These are phyloP conservation scores for Passer domesticus DNA, from an alignment of 2,113 vertebrate species.

Conservation along the genomic window DNA sequence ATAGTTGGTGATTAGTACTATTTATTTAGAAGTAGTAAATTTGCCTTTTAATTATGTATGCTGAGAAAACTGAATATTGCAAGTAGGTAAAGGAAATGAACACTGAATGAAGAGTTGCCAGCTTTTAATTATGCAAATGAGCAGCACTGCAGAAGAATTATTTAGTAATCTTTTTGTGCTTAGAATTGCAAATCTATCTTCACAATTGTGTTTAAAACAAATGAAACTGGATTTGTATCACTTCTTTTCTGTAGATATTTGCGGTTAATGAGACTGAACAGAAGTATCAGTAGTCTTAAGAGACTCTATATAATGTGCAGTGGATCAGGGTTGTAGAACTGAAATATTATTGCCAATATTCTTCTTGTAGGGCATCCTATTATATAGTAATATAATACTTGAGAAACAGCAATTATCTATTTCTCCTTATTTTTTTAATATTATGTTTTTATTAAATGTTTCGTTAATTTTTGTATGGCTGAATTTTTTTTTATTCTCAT, in stretches of 20 bases:
- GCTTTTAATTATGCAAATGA: constrained; percentile 65
- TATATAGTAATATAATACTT: not conserved
- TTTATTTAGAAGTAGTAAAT: constrained; percentile 43
- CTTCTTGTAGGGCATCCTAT: not conserved
- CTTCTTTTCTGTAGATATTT: not conserved
- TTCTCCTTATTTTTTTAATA: not conserved
- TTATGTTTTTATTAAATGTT: not conserved
- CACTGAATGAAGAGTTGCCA: constrained; percentile 21
- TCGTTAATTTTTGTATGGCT: not conserved
- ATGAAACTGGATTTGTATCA: not conserved
- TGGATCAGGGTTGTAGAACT: not conserved
- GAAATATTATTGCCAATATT: not conserved
- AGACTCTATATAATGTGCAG: not conserved
- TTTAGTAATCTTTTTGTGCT: constrained; percentile 45
- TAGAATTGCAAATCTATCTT: constrained; percentile 45
- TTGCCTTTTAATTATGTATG: constrained; percentile 28
- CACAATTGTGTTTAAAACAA: not conserved
- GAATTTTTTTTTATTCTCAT: not conserved
- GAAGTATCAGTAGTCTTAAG: not conserved
- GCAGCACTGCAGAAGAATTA: not conserved
- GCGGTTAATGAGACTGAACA: not conserved
- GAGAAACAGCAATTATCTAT: not conserved
- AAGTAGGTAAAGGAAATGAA: constrained; percentile 60
- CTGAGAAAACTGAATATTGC: constrained; percentile 10
- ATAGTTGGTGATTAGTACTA: constrained; percentile 19